Base-by-base conservation (phyloP, 2,797 vertebrate species). In the Orientallactaga sibirica region DNA sequence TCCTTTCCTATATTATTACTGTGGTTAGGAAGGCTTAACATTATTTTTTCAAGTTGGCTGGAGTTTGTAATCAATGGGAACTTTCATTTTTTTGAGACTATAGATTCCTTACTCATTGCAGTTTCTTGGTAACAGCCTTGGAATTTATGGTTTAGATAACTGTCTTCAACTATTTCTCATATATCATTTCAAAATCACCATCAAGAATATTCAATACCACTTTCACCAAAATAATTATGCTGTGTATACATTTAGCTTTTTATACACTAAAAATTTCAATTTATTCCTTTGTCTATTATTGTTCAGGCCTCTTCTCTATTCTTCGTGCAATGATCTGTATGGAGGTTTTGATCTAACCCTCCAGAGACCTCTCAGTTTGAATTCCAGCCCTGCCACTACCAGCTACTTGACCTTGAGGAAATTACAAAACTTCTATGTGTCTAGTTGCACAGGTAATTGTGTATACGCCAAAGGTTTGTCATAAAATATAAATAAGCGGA, bases 401-500 rank as follows among this genome's bases (percentile, higher is more conserved):
- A 91, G 85, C n/a, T 64, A 22, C 15, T 79, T 86, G n/a, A 91
- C n/a, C 52, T 78, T 66, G 4, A 92, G 70, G 12, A 93, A 73
- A 92, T 74, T 84, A 15, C 1, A 88, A 91, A 86, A 91, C 19
- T 86, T 87, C 37, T 18, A 24, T 87, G 20, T 92, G 25, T 8
- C 19, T 24, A 19, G 18, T 25, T 81, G 20, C 33, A 91, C 25
- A 27, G 16, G 52, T 87, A 85, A 77, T 52, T 81, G 29, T 55
- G 29, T 14, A 92, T 2, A 41, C 4, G 29, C 75, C 58, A 91
- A 95, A 91, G 15, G 11, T 62, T 79, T 92, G 20, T 33, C 83
- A 29, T 48, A 91, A 89, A 92, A 73, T 87, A 88, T 85, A 85
- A 95, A 94, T 90, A 91, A 79, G 22, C 5, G 58, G 27, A 80